Evolutionary conservation across 1,140 invertebrate species (phyloP).

Genomic region (Heliothis subflexa): DNA sequence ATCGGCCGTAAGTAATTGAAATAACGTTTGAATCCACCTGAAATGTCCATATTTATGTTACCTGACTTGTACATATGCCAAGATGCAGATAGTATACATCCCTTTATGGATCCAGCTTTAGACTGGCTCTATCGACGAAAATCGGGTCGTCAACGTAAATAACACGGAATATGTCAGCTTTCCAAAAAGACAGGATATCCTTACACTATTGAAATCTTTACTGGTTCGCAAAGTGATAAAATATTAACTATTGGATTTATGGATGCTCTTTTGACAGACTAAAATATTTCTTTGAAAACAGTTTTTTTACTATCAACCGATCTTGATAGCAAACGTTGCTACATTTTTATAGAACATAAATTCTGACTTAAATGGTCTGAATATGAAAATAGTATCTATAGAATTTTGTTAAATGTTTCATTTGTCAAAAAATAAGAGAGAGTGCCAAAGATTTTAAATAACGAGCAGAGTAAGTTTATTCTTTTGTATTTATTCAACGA

Average conservation of each 20-base stretch:
- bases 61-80: slow-evolving; percentile 2
- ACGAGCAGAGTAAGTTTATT: neutral
- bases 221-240: slow-evolving; percentile 28
- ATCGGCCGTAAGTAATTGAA: slow-evolving; percentile 4
- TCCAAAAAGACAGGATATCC: slow-evolving; percentile 31
- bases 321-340: neutral
- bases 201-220: slow-evolving; percentile 30
- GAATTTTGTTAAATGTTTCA: neutral
- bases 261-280: slow-evolving; percentile 17
- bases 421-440: neutral
- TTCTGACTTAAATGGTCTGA: neutral
- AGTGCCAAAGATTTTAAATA: slow-evolving; percentile 1
- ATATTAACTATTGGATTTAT: slow-evolving; percentile 25
- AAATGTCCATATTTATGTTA: neutral
- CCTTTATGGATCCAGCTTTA: slow-evolving; percentile 3
- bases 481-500: slow-evolving; percentile 1
- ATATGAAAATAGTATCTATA: neutral
- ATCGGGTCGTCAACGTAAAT: slow-evolving; percentile 36
- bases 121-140: slow-evolving; percentile 26
- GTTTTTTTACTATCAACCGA: neutral
- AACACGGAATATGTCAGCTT: slow-evolving; percentile 20
- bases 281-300: slow-evolving; percentile 11
- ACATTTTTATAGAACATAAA: neutral
- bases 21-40: too few relatives aligned
- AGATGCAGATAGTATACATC: neutral